Evolutionary conservation across 2,113 vertebrate species (phyloP).

Genomic region (Proteles cristata): DNA sequence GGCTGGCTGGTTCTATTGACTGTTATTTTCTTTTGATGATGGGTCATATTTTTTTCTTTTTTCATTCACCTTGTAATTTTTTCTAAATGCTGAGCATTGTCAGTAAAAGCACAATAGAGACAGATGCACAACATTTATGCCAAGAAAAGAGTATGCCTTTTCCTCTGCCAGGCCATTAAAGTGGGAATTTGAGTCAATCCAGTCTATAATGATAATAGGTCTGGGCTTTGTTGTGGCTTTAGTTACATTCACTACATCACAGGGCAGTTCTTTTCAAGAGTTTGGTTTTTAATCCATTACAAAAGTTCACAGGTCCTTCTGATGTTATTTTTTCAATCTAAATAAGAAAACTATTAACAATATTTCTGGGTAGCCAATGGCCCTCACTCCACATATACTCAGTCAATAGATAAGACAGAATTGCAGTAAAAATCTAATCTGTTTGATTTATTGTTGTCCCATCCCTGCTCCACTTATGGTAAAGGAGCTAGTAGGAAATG

Average conservation of each 20-base stretch:
- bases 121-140: not conserved
- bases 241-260: not conserved
- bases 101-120: not conserved
- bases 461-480: not conserved
- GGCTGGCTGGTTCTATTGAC: not conserved
- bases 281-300: not conserved
- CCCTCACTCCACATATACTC: not conserved
- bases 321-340: not conserved
- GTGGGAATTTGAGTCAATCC: not conserved
- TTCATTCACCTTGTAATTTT: not conserved
- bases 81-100: not conserved
- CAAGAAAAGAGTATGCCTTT: not conserved
- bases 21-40: not conserved
- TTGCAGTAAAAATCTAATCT: not conserved
- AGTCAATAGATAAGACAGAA: not conserved
- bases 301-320: not conserved
- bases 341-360: not conserved
- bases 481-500: not conserved
- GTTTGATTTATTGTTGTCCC: not conserved
- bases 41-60: not conserved
- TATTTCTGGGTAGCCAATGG: not conserved
- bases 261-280: not conserved
- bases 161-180: not conserved
- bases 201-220: no score
- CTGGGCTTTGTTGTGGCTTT: not conserved